Base-by-base conservation (phyloP, 37 sponge, comb jelly and placozoan species). In the Halichondria panicea region DNA sequence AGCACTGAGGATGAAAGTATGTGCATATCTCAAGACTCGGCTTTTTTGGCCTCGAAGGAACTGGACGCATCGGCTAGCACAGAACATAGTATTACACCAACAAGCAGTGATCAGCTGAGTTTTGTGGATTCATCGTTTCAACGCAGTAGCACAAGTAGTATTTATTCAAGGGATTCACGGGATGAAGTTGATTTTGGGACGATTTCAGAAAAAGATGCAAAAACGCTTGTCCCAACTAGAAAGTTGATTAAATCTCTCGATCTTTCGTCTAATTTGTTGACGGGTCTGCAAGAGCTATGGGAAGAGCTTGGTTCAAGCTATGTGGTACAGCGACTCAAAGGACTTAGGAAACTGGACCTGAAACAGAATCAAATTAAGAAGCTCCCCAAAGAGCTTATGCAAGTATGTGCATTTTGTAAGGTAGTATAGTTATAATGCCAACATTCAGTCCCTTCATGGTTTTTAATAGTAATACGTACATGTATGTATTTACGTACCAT, bases 241-340 rank as follows among this genome's bases (percentile, higher is more conserved):
- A 70, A 43, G 1, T 59, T 67, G 0, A 36, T 78, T 5, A 69
- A 40, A 45, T 24, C 45, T 12, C 38, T 90, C 7, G 81, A 90
- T 35, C 52, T 84, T 33, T 90, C 91, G 1, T 84, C 81, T 22
- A 90, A 90, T 45, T 22, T 15, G 4, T 78, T 90, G 38, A 28
- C 6, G 30, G 42, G 48, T n/a, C 44, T 90, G 44, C 34, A 64
- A 8, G 55, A 60, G 12, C 35, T 89, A 0, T 46, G 1, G 0
- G n/a, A 19, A 18, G 57, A 41, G 3, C 22, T 36, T 18, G 67
- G 64, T 2, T 63, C 63, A 24, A 65, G 48, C 35, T 13, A 48
- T 37, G 57, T 82, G 3, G 61, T 72, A 8, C 35, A 39, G 22
- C 55, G 50, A 21, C 71, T 90, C 28, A 69, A 33, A 12, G 63